Percentiles rank a stretch among this genome's conserved stretches.
These are phyloP conservation scores for Arctia plantaginis DNA, from an alignment of 2,888 invertebrate genomes.

Conservation along the genomic window DNA sequence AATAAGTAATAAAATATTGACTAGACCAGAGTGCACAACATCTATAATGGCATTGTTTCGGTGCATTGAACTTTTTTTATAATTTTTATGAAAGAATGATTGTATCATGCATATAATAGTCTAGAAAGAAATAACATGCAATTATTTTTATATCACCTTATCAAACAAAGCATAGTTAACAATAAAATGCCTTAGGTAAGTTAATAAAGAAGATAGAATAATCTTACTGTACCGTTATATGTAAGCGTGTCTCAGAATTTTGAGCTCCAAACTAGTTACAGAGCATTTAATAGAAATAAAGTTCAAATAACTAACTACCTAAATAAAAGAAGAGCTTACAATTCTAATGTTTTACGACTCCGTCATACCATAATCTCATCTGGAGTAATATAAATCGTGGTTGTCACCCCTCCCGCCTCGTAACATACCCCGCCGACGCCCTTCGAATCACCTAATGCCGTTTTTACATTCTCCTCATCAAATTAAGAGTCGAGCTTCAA, in stretches of 20 bases:
- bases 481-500: constrained; percentile 73
- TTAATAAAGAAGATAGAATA: background rate
- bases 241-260: background rate
- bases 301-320: too few species aligned
- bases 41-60: background rate
- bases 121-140: background rate
- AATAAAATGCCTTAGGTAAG: background rate
- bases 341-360: constrained; percentile 67
- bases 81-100: background rate
- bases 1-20: background rate
- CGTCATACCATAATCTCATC: constrained; percentile 70
- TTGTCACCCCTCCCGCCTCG: constrained; percentile 43
- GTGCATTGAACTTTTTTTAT: background rate
- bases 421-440: constrained; percentile 44
- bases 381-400: constrained; percentile 72
- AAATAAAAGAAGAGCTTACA: constrained; percentile 48
- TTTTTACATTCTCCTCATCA: constrained; percentile 78
- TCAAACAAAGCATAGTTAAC: background rate
- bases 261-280: background rate
- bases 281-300: constrained; percentile 28
- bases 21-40: background rate
- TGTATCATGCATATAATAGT: background rate
- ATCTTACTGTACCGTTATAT: background rate
- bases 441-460: constrained; percentile 68
- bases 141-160: background rate